These are phyloP conservation scores for Beaufortia kweichowensis DNA, from an alignment of 2,113 vertebrate genomes.

Conservation along the genomic window DNA sequence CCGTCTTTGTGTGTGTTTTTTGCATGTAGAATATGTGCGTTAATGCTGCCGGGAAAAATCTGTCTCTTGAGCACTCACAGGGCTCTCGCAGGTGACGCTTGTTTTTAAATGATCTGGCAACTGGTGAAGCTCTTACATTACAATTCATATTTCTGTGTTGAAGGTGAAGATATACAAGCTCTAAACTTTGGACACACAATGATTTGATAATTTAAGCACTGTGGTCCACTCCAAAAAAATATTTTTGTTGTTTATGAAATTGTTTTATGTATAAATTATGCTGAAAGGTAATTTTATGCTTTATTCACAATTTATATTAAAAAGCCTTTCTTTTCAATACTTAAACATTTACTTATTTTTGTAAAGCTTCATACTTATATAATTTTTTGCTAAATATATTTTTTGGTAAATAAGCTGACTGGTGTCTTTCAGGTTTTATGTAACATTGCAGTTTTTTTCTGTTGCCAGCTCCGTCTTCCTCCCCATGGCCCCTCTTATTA, in stretches of 20 bases:
- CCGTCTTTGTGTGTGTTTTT: slow-evolving; percentile 9
- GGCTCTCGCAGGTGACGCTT: background rate
- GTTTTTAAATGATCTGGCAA: background rate
- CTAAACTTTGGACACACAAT: background rate
- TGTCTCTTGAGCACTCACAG: background rate
- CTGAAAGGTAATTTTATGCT: too few relatives aligned
- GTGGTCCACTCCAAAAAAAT: too few relatives aligned
- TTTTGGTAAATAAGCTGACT: too few relatives aligned
- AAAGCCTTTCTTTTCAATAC: too few relatives aligned
- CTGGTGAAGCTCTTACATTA: background rate
- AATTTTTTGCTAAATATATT: background rate
- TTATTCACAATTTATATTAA: too few relatives aligned
- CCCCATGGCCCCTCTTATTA: slow-evolving; percentile 26
- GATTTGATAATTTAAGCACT: background rate
- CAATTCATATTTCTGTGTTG: background rate
- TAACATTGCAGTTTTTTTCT: slow-evolving; percentile 15
- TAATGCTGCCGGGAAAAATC: background rate
- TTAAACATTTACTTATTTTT: too few relatives aligned
- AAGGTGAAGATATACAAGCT: background rate
- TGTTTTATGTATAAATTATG: background rate
- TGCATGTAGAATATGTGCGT: slow-evolving; percentile 16
- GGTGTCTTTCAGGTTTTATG: slow-evolving; percentile 8
- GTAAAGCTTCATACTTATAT: too few relatives aligned
- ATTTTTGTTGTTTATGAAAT: background rate
- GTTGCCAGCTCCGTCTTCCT: slow-evolving; percentile 24